phyloP scores from a whole-genome alignment of 2,888 invertebrate genomes.

The Conchocele bisecta region DNA sequence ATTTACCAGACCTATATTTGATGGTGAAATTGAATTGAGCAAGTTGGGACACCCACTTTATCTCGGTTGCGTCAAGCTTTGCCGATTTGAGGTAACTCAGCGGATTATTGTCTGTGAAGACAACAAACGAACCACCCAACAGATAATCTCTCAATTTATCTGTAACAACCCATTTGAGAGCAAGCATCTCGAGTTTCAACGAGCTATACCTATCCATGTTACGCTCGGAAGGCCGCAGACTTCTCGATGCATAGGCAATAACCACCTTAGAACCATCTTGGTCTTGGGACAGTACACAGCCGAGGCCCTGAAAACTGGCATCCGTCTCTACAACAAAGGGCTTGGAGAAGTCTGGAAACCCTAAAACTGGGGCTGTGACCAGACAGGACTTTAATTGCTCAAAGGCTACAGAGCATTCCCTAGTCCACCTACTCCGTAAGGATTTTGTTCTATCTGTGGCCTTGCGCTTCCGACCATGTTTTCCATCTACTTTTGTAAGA shows the following conservation, averaged over 20 bases:
- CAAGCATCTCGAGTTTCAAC: constrained; percentile 50
- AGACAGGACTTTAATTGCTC: constrained; percentile 34
- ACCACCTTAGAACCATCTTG: constrained; percentile 30
- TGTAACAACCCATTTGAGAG: constrained; percentile 28
- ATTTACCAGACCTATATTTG: neutral
- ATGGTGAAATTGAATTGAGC: constrained; percentile 48
- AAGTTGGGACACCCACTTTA: neutral
- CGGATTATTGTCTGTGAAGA: constrained; percentile 28
- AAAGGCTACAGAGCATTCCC: constrained; percentile 39
- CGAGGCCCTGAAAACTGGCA: constrained; percentile 47
- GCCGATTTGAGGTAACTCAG: constrained; percentile 34
- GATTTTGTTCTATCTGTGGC: too few species aligned
- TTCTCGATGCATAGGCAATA: constrained; percentile 56
- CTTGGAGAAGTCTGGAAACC: constrained; percentile 52
- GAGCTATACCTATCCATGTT: constrained; percentile 48
- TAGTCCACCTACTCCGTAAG: too few species aligned
- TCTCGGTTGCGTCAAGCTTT: constrained; percentile 26
- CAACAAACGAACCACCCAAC: constrained; percentile 8
- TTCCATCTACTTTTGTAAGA: neutral
- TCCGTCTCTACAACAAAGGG: constrained; percentile 57
- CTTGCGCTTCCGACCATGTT: too few species aligned
- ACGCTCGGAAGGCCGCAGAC: constrained; percentile 37
- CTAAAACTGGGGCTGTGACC: constrained; percentile 47
- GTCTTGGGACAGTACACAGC: constrained; percentile 54
- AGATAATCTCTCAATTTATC: constrained; percentile 35